Evolutionary conservation across 2,888 invertebrate species (phyloP).

Genomic region (Pollenia labialis): DNA sequence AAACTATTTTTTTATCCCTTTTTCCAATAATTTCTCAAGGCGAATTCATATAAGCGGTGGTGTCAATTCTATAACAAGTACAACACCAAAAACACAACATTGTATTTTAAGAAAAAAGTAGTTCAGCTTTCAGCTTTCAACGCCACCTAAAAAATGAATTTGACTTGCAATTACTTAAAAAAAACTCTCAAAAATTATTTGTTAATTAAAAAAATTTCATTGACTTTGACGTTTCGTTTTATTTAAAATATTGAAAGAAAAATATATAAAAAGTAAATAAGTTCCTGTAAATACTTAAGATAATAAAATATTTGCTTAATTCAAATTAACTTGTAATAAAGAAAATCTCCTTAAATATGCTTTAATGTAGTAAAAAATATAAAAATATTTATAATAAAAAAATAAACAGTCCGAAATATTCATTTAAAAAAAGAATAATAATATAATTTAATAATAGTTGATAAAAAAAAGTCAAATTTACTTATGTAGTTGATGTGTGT

Average conservation of each 20-base stretch:
- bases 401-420: constrained; percentile 55
- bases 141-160: no score
- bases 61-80: no score
- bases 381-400: constrained; percentile 40
- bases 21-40: no score
- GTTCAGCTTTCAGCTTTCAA: no score
- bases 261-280: constrained; percentile 70
- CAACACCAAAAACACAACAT: no score
- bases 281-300: constrained; percentile 83
- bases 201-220: constrained; percentile 5
- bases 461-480: constrained; percentile 40
- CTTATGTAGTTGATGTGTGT: constrained; percentile 70
- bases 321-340: constrained; percentile 52
- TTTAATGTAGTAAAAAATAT: constrained; percentile 57
- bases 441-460: constrained; percentile 7
- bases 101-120: no score
- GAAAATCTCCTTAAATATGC: constrained; percentile 43
- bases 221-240: neutral
- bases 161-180: neutral
- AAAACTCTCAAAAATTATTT: neutral
- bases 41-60: no score
- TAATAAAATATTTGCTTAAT: constrained; percentile 55
- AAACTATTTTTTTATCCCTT: no score
- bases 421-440: constrained; percentile 1
- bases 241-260: neutral